These are phyloP conservation scores for Spongia lamella DNA, from an alignment of 37 sponge, comb jelly and placozoan genomes.

Conservation along the genomic window DNA sequence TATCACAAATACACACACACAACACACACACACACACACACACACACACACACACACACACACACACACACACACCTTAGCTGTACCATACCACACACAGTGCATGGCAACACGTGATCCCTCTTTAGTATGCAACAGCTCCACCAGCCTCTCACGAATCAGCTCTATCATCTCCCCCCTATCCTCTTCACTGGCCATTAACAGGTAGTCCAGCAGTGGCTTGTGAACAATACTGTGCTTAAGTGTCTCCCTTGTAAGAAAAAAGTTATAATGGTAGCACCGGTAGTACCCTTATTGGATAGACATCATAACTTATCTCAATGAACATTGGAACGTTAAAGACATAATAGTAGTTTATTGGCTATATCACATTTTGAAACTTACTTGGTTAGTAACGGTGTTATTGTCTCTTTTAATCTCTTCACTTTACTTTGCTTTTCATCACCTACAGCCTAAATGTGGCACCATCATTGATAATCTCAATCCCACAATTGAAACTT, in stretches of 20 bases:
- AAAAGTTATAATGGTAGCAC: too few relatives aligned
- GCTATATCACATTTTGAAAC: not conserved
- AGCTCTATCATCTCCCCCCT: slow-evolving; percentile 70
- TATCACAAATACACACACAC: too few relatives aligned
- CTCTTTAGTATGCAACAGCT: slow-evolving; percentile 87
- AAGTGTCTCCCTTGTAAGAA: slow-evolving; percentile 22
- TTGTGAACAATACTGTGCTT: slow-evolving; percentile 86
- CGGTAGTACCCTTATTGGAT: too few relatives aligned
- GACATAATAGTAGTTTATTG: too few relatives aligned
- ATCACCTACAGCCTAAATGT: too few relatives aligned
- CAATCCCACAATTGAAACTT: too few relatives aligned
- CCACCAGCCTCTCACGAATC: slow-evolving; percentile 57
- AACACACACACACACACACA: too few relatives aligned
- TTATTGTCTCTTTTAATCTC: slow-evolving; percentile 43
- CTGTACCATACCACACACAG: slow-evolving; percentile 91
- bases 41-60: too few relatives aligned
- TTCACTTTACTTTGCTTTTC: too few relatives aligned
- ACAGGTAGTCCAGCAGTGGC: slow-evolving; percentile 79
- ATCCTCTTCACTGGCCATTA: slow-evolving; percentile 23
- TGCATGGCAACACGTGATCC: slow-evolving; percentile 73
- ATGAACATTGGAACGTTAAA: too few relatives aligned
- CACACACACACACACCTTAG: slow-evolving; percentile 61
- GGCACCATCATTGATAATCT: too few relatives aligned
- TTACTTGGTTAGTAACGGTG: slow-evolving; percentile 69
- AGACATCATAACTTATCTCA: too few relatives aligned